Evolutionary conservation across 2,113 vertebrate species (phyloP).

Genomic region (Ceyx margarethae): DNA sequence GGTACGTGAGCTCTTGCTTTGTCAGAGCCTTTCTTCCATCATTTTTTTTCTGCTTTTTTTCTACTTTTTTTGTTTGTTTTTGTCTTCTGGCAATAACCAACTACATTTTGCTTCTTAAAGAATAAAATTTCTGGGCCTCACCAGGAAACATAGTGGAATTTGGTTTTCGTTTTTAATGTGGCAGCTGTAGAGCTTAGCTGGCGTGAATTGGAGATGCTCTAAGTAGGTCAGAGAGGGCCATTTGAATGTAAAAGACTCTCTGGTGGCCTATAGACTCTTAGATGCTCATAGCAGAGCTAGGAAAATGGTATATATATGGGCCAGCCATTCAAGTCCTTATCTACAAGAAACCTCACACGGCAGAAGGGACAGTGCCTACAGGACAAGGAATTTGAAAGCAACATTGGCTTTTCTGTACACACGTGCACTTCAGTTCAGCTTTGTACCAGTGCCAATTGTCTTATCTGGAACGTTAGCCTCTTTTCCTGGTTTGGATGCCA

Average conservation of each 20-base stretch:
- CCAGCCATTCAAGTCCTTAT: background rate
- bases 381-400: background rate
- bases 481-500: background rate
- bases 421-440: background rate
- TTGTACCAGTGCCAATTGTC: background rate
- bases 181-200: background rate
- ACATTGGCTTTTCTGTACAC: background rate
- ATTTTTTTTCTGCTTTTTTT: background rate
- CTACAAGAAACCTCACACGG: background rate
- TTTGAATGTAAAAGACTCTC: background rate
- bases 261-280: background rate
- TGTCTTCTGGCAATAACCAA: rapidly evolving
- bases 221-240: background rate
- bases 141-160: background rate
- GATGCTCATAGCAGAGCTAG: background rate
- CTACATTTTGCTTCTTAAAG: background rate
- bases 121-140: rapidly evolving
- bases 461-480: background rate
- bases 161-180: background rate
- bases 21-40: background rate
- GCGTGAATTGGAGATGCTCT: background rate
- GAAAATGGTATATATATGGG: background rate
- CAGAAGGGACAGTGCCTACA: background rate
- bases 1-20: conserved; percentile 63
- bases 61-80: background rate